Evolutionary conservation across 1,140 invertebrate species (phyloP).

Genomic region (Zaprionus tsacasi): DNA sequence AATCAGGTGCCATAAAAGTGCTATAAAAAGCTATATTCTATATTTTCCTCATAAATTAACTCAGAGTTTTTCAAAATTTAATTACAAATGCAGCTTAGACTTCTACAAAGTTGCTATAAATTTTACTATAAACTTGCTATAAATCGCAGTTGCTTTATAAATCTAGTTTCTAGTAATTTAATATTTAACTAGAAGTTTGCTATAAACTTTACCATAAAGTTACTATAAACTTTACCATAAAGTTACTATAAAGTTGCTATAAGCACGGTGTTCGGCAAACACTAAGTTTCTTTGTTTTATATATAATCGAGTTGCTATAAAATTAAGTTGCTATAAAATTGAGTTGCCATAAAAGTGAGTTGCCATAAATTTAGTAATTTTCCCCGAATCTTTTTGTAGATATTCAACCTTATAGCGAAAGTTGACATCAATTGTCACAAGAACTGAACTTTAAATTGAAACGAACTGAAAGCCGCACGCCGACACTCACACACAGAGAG

Average conservation of each 20-base stretch:
- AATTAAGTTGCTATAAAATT: background rate
- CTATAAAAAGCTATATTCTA: no score
- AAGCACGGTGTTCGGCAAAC: no score
- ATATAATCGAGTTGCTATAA: background rate
- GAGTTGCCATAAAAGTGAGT: background rate
- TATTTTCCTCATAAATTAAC: no score
- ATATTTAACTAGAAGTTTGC: no score
- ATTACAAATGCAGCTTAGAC: background rate
- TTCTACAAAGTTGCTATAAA: background rate
- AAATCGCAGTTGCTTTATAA: background rate
- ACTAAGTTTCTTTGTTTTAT: no score
- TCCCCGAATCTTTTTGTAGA: background rate
- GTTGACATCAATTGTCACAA: constrained; percentile 2
- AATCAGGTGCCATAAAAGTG: no score
- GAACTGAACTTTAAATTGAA: constrained; percentile 35
- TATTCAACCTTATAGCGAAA: constrained; percentile 9
- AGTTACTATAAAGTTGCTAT: no score
- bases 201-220: background rate
- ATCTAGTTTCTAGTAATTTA: background rate
- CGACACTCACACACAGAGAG: background rate
- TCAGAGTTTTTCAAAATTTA: background rate
- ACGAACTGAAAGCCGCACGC: constrained; percentile 15
- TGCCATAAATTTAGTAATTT: background rate
- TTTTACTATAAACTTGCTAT: background rate
- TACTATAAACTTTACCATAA: background rate